phyloP scores from a whole-genome alignment of 1,140 invertebrate species.

The Tetramorium simillimum region DNA sequence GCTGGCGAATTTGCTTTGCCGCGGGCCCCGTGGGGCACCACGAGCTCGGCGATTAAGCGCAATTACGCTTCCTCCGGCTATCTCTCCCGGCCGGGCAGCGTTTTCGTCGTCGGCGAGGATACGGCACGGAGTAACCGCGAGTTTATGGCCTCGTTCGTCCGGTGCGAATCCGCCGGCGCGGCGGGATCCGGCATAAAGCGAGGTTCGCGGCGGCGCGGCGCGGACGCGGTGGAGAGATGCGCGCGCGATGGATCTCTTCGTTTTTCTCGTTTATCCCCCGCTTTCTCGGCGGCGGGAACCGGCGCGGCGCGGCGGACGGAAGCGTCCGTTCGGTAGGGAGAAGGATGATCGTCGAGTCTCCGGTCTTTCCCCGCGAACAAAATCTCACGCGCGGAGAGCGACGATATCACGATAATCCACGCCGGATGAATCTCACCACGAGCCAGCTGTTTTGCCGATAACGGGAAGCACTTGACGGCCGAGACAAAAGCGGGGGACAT shows the following conservation, averaged over 20 bases:
- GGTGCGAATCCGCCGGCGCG: constrained; percentile 31
- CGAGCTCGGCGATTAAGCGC: constrained; percentile 48
- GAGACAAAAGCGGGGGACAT: constrained; percentile 23
- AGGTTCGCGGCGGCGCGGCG: not conserved
- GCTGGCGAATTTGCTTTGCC: constrained; percentile 22
- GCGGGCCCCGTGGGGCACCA: not conserved
- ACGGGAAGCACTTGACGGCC: not conserved
- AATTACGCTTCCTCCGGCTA: constrained; percentile 46
- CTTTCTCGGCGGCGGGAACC: constrained; percentile 9
- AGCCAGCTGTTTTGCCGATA: constrained; percentile 3
- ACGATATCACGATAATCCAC: not conserved
- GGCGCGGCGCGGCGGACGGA: not conserved
- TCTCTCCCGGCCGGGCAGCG: not conserved
- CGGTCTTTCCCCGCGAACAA: not conserved
- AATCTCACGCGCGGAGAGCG: not conserved
- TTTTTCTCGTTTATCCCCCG: constrained; percentile 27
- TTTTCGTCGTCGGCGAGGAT: constrained; percentile 32
- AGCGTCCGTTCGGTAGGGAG: not conserved
- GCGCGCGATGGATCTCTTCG: constrained; percentile 36
- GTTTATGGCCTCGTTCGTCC: constrained; percentile 41
- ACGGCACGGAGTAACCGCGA: constrained; percentile 17
- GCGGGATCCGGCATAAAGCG: constrained; percentile 29
- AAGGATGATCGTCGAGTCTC: not conserved
- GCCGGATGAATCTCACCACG: constrained; percentile 1
- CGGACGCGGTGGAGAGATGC: constrained; percentile 17